Evolutionary conservation across 2,888 invertebrate species (phyloP).

Genomic region (Biston stratarius): DNA sequence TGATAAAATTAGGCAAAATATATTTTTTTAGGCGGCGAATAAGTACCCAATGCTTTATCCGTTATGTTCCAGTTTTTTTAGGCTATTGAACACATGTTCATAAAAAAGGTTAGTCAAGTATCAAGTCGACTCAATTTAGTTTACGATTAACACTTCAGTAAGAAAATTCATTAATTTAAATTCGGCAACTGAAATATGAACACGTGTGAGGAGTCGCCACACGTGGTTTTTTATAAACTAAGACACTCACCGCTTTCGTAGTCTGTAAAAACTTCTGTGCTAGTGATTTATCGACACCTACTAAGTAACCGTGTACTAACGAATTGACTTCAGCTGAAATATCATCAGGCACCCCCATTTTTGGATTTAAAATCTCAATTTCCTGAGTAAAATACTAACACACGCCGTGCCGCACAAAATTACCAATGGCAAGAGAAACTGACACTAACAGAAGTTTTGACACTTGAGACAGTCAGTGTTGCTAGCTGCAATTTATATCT

Average conservation of each 20-base stretch:
- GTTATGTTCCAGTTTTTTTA: too few species aligned
- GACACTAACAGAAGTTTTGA: too few species aligned
- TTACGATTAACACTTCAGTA: not conserved
- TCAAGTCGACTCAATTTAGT: too few species aligned
- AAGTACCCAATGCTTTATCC: too few species aligned
- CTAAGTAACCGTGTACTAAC: conserved; percentile 89
- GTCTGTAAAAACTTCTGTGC: conserved; percentile 90
- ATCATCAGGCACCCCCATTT: conserved; percentile 69
- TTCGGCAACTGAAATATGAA: conserved; percentile 36
- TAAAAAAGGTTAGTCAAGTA: not conserved
- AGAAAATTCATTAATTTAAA: not conserved
- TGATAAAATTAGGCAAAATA: too few species aligned
- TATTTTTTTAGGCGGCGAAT: not conserved
- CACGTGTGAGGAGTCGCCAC: conserved; percentile 69
- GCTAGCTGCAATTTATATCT: not conserved
- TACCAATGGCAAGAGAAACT: too few species aligned
- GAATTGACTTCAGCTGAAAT: conserved; percentile 74
- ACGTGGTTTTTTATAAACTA: conserved; percentile 66
- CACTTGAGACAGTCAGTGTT: not conserved
- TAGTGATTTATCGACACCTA: conserved; percentile 87
- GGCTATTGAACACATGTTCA: too few species aligned
- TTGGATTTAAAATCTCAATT: conserved; percentile 33
- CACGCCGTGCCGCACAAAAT: conserved; percentile 2
- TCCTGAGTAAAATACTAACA: conserved; percentile 4
- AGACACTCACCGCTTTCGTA: conserved; percentile 90